phyloP scores from a whole-genome alignment of 1,140 invertebrate species.

The Berghia stephanieae region DNA sequence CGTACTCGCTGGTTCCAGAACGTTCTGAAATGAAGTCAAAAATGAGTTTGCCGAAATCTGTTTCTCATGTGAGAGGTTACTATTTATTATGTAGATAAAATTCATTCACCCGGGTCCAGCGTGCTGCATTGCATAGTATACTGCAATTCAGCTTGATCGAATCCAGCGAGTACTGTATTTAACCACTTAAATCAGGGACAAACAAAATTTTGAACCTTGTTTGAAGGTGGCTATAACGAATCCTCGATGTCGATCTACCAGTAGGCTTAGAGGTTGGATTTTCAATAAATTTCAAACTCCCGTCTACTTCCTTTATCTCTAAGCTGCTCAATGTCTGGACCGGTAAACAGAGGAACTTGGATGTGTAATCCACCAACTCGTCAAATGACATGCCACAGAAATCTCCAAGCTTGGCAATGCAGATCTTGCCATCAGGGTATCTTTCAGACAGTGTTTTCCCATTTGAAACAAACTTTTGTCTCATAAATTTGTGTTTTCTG shows the following conservation, averaged over 20 bases:
- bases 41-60: no score
- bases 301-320: slow-evolving; percentile 39
- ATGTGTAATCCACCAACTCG: slow-evolving; percentile 49
- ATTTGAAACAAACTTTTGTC: slow-evolving; percentile 43
- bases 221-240: neutral
- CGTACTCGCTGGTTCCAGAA: no score
- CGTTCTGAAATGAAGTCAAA: no score
- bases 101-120: no score
- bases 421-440: slow-evolving; percentile 58
- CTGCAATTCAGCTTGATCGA: no score
- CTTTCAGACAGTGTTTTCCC: slow-evolving; percentile 48
- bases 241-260: neutral
- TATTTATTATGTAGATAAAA: no score
- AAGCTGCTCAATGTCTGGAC: slow-evolving; percentile 48
- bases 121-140: no score
- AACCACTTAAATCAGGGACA: no score
- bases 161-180: no score
- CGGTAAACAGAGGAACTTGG: slow-evolving; percentile 50
- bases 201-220: no score
- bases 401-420: slow-evolving; percentile 51
- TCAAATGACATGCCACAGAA: slow-evolving; percentile 37
- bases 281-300: slow-evolving; percentile 41
- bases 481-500: slow-evolving; percentile 46
- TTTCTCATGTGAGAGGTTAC: no score
- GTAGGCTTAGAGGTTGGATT: slow-evolving; percentile 25